phyloP scores from a whole-genome alignment of 2,888 invertebrate species.

The Coleophora flavipennella region DNA sequence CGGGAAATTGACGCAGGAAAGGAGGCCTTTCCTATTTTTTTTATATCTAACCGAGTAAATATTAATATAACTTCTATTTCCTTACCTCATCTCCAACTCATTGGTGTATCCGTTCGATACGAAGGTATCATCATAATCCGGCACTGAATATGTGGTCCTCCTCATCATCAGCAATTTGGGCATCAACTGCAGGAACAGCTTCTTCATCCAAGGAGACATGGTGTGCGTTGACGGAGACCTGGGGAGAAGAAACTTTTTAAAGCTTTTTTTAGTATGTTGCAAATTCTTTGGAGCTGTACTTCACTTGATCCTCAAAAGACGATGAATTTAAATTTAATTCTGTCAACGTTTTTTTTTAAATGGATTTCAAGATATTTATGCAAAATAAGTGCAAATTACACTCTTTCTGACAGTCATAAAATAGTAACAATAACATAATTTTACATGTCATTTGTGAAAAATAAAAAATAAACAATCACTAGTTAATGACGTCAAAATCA shows the following conservation, averaged over 20 bases:
- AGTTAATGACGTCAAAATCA: background rate
- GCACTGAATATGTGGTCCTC: slow-evolving; percentile 87
- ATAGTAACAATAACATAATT: too few species aligned
- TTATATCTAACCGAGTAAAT: too few species aligned
- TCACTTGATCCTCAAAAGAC: background rate
- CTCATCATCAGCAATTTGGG: slow-evolving; percentile 93
- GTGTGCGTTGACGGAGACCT: slow-evolving; percentile 94
- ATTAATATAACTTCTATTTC: too few species aligned
- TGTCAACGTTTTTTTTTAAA: background rate
- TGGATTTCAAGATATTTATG: too few species aligned
- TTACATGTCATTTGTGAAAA: too few species aligned
- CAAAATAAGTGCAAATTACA: too few species aligned
- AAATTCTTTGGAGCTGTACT: background rate
- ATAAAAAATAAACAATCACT: too few species aligned
- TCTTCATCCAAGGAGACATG: slow-evolving; percentile 92
- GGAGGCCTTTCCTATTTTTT: too few species aligned
- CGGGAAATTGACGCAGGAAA: too few species aligned
- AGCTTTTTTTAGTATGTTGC: background rate
- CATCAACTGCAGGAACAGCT: slow-evolving; percentile 93
- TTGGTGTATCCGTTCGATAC: slow-evolving; percentile 86
- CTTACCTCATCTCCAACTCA: slow-evolving; percentile 86
- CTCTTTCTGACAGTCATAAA: too few species aligned
- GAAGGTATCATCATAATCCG: slow-evolving; percentile 86
- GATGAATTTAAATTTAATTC: background rate
- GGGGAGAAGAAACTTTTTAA: slow-evolving; percentile 10